These are phyloP conservation scores for Leptopilina clavipes DNA, from an alignment of 1,140 invertebrate species.

Conservation along the genomic window DNA sequence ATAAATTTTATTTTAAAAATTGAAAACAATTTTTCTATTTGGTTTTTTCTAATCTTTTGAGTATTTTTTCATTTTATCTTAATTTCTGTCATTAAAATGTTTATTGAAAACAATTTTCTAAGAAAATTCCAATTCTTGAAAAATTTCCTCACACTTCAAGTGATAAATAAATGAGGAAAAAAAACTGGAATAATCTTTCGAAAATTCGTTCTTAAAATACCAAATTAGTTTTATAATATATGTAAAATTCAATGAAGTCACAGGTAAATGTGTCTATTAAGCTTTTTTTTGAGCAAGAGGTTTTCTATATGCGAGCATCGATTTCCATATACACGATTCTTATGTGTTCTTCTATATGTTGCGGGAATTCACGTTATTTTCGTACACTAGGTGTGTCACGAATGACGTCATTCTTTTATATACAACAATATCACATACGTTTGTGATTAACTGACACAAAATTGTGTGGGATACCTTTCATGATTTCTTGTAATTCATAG, in stretches of 20 bases:
- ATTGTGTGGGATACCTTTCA: conserved; percentile 32
- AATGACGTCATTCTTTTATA: conserved; percentile 47
- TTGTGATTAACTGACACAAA: conserved; percentile 37
- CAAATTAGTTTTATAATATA: not conserved
- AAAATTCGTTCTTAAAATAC: not conserved
- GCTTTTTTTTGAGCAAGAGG: not conserved
- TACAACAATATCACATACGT: conserved; percentile 28
- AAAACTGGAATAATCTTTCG: not conserved
- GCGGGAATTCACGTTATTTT: conserved; percentile 46
- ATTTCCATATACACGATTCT: conserved; percentile 24
- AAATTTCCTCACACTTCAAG: too few relatives aligned
- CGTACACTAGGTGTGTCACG: conserved; percentile 47
- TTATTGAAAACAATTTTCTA: too few relatives aligned
- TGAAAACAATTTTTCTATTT: too few relatives aligned
- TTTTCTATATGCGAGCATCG: not conserved
- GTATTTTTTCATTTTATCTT: too few relatives aligned
- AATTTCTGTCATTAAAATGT: too few relatives aligned
- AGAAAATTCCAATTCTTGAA: too few relatives aligned
- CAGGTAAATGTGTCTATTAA: not conserved
- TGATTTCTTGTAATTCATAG: conserved; percentile 26
- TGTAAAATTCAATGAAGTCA: not conserved
- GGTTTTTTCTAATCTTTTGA: too few relatives aligned
- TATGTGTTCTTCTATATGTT: not conserved
- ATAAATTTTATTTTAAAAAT: too few relatives aligned
- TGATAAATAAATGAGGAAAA: too few relatives aligned